Evolutionary conservation across 2,113 vertebrate species (phyloP).

Genomic region (Chaetodon auriga): DNA sequence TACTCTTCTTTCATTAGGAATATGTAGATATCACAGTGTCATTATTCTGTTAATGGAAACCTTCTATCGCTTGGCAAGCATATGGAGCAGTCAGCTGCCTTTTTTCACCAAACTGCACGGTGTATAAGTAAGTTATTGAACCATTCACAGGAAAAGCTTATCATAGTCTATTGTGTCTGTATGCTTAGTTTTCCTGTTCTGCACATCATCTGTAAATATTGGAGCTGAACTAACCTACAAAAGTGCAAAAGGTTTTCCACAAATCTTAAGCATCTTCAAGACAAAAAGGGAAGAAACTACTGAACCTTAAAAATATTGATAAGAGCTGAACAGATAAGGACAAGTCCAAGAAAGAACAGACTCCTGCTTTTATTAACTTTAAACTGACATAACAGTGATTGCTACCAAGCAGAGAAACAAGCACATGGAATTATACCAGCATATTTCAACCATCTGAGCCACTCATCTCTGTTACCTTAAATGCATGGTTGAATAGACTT

Average conservation of each 20-base stretch:
- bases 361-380: not conserved
- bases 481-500: not conserved
- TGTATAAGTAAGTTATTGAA: not conserved
- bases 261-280: not conserved
- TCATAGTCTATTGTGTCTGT: not conserved
- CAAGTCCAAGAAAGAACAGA: not conserved
- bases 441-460: not conserved
- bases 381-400: not conserved
- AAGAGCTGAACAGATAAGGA: not conserved
- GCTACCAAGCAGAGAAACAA: not conserved
- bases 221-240: not conserved
- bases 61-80: not conserved
- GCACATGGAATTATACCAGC: not conserved
- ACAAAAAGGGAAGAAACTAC: not conserved
- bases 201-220: not conserved
- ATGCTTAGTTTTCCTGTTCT: not conserved
- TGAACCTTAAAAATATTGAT: not conserved
- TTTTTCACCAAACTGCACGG: not conserved
- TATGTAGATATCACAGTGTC: not conserved
- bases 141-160: not conserved
- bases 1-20: not conserved
- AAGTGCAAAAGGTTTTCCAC: not conserved
- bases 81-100: not conserved
- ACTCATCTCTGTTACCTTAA: not conserved
- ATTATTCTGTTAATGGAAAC: not conserved